A percentile compares a stretch with the other conserved stretches of the same genome.
phyloP scores from a whole-genome alignment of 2,113 vertebrate species.

The Heterotilapia buettikoferi region DNA sequence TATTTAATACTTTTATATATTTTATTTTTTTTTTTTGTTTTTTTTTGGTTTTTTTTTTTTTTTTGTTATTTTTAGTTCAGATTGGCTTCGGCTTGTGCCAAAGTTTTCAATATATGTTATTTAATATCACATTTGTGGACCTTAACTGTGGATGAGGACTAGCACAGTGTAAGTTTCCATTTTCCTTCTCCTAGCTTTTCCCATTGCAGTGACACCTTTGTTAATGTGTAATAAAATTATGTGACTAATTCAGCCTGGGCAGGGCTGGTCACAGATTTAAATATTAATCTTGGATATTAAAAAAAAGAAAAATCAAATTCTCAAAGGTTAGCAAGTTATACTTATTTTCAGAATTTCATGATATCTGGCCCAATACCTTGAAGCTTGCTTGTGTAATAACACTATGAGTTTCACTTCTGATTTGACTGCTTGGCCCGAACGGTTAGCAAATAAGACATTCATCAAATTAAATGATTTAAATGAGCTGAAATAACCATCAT shows the following conservation, averaged over 20 bases:
- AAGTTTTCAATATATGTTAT: not conserved
- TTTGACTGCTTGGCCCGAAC: not conserved
- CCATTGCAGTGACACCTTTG: not conserved
- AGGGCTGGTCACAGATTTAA: not conserved
- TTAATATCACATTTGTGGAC: not conserved
- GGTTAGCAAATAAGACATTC: not conserved
- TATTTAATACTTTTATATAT: too few relatives aligned
- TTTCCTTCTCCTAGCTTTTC: not conserved
- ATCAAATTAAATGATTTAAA: not conserved
- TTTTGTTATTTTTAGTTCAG: not conserved
- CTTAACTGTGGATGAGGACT: not conserved
- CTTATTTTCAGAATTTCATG: not conserved
- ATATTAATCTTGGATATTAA: not conserved
- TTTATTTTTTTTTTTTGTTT: too few relatives aligned
- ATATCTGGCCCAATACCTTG: not conserved
- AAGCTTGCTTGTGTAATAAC: not conserved
- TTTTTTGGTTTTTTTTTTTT: too few relatives aligned
- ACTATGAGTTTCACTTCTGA: not conserved
- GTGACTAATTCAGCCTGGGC: not conserved
- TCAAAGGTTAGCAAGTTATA: not conserved
- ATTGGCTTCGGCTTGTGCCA: not conserved
- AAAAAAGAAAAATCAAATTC: not conserved
- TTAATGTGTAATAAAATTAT: not conserved
- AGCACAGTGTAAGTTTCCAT: not conserved
- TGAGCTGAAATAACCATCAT: not conserved